Evolutionary conservation across 2,113 vertebrate genomes (phyloP), one percentile per base, ranked within the genome.

Genomic region (Micronisus gabar): DNA sequence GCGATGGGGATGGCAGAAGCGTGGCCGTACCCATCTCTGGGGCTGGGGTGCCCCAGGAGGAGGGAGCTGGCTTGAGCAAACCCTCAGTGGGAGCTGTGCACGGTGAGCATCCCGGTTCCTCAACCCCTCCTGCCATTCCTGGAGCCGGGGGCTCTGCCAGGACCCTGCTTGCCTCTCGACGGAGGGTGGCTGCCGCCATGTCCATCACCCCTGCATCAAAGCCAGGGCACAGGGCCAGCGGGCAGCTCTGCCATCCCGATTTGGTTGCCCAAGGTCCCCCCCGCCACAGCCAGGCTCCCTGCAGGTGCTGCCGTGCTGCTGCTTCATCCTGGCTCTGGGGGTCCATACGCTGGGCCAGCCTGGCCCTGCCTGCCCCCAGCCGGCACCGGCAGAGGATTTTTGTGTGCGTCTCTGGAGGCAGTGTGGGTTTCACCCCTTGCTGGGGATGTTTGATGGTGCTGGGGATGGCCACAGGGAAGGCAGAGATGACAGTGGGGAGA

Each of bases 211-310:
- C 15, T 13, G 10, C 11, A 0, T 45, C 53, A 36, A 59, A 87
- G 53, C 25, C 63, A 73, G 38, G 63, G 13, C 56, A 66, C 6
- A 2, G 40, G 38, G 29, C 13, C 36, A 40, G 15, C 3, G 3
- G 40, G 11, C 25, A 67, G 62, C 62, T 83, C 55, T 9, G 1
- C 34, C 38, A 32, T 48, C 20, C 30, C 0, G 0, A 0, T 75
- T 53, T 36, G 32, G 9, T 86, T 72, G n/a, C 22, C 53, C 1
- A 4, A 71, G 34, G 59, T 79, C 2, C 11, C 13, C 6, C 3
- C 17, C 16, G 15, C 14, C 2, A 5, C 13, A 9, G 14, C 56
- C 3, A 3, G 56, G 32, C 29, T 92, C 22, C 27, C 32, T 1
- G 0, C 1, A 8, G 30, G 18, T 48, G 14, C 30, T 87, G 36